These are phyloP conservation scores for Vulpes vulpes DNA, from an alignment of 2,113 vertebrate genomes.

Conservation along the genomic window DNA sequence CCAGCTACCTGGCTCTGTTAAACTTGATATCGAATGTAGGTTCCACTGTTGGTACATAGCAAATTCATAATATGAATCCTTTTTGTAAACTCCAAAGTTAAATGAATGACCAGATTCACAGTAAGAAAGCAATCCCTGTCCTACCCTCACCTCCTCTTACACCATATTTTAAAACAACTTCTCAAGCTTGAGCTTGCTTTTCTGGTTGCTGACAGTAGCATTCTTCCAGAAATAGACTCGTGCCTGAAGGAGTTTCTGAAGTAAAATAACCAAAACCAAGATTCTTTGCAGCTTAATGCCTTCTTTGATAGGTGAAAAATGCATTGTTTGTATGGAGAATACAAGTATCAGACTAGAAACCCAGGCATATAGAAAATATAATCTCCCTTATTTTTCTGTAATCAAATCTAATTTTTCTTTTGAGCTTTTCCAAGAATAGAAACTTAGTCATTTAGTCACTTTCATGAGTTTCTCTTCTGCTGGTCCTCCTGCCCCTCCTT, in stretches of 20 bases:
- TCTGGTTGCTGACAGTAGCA: background rate
- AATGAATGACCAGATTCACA: background rate
- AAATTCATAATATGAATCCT: background rate
- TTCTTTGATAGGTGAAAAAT: background rate
- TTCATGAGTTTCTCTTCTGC: background rate
- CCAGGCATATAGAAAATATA: background rate
- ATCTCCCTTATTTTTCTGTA: background rate
- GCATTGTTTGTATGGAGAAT: background rate
- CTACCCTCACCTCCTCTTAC: background rate
- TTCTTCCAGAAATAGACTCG: slow-evolving; percentile 12
- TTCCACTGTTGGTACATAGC: background rate
- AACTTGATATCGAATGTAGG: background rate
- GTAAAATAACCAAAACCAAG: background rate
- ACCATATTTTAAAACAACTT: slow-evolving; percentile 18
- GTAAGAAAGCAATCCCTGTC: background rate
- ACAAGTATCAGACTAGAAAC: background rate
- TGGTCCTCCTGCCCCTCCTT: rapidly evolving
- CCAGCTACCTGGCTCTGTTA: background rate
- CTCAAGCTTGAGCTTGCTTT: slow-evolving; percentile 9
- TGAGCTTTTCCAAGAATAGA: background rate
- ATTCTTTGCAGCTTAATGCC: background rate
- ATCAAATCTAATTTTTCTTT: background rate
- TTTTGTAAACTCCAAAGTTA: background rate
- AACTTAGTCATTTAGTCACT: background rate
- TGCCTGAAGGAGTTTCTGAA: background rate